Base-by-base conservation (phyloP, 1,140 invertebrate species). In the Hyposmocoma kahamanoa region DNA sequence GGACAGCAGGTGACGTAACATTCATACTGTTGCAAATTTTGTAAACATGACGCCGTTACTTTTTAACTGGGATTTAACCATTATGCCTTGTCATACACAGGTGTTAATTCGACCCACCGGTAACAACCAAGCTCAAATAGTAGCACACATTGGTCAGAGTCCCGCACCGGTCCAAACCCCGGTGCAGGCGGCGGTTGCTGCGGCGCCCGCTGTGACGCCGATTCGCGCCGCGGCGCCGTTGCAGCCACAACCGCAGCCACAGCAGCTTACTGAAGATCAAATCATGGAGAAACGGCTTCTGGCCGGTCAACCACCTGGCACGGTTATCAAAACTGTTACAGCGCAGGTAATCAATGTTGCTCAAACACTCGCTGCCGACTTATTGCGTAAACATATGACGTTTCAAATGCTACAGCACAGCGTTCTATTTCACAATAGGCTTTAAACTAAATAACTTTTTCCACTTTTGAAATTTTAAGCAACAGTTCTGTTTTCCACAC, bases 241-340 rank as follows among this genome's bases (percentile, higher is more conserved):
- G 32, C 63, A 57, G 22, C 43, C 53, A 5, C 10, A 41, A 11
- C 20, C 56, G 13, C 53, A 60, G 30, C 45, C 79, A 8, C 66
- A 70, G 39, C 66, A 56, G 48, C 83, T 74, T 52, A 88, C 81
- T 15, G 86, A 80, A 60, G 83, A 78, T 22, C 90, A 87, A 62
- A 89, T 87, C 3, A 89, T 92, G 42, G 92, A 93, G 53, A 91
- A 92, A 47, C 88, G 89, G n/a, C 79, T 95, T 1, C 69, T 95
- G 1, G 90, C 88, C 1, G 92, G 91, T 9, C 93, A 95, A 70
- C 93, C 93, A 6, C 92, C 93, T 1, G 93, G 93, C n/a, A 95
- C 93, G 0, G 88, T 95, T 1, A 94, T 95, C n/a, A 95, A 94
- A 79, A 94, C 93, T 56, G 93, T 95, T 0, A 95, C 93, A 1